These are phyloP conservation scores for Apamea crenata DNA, from an alignment of 2,888 invertebrate species.

Conservation along the genomic window DNA sequence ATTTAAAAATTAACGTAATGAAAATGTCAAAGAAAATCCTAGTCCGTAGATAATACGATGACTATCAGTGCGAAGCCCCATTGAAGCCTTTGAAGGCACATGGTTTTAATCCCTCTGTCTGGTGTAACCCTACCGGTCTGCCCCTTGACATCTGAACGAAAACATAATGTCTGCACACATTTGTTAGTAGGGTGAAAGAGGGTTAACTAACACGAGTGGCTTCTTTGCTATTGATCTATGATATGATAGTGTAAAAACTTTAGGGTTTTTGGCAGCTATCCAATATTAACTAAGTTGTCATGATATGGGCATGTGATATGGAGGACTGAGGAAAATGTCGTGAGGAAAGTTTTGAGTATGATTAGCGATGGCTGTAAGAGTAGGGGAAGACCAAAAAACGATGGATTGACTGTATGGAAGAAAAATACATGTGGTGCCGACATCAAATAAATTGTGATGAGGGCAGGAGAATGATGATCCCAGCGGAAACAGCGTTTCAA, in stretches of 20 bases:
- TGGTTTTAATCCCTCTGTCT: slow-evolving; percentile 69
- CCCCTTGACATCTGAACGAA: slow-evolving; percentile 60
- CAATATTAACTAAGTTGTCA: neutral
- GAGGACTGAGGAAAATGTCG: neutral
- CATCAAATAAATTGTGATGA: neutral
- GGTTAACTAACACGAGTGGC: slow-evolving; percentile 16
- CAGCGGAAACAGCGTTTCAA: neutral
- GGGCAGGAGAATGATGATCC: neutral
- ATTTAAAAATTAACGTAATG: neutral
- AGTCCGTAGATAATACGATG: slow-evolving; percentile 25
- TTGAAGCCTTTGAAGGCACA: slow-evolving; percentile 67
- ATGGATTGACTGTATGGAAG: neutral
- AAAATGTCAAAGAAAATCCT: slow-evolving; percentile 8
- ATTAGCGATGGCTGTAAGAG: neutral
- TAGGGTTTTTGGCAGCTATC: neutral
- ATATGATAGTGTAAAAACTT: neutral
- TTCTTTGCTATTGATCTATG: slow-evolving; percentile 34
- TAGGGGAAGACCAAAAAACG: neutral
- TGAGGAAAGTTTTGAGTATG: neutral
- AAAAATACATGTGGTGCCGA: neutral
- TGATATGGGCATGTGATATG: neutral
- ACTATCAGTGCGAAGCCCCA: slow-evolving; percentile 69
- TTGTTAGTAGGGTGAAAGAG: slow-evolving; percentile 17
- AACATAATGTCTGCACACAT: slow-evolving; percentile 47
- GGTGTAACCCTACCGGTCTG: slow-evolving; percentile 61